Evolutionary conservation across 2,888 invertebrate genomes (phyloP).

Genomic region (Arrhopalites spinosus): DNA sequence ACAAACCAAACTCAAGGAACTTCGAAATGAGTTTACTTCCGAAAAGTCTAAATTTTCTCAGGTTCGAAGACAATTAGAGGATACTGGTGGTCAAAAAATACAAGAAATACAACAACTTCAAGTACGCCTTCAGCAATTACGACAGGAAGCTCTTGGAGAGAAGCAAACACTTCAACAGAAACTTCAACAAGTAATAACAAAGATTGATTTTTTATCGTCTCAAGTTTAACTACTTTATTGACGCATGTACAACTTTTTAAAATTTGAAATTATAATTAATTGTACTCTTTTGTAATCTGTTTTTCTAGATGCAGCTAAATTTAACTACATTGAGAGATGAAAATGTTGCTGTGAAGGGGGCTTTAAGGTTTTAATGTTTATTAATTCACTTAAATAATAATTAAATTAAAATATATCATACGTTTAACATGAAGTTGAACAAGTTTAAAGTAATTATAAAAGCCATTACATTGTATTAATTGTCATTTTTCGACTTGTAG

Average conservation of each 20-base stretch:
- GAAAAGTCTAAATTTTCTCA: constrained; percentile 68
- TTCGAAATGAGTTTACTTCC: constrained; percentile 71
- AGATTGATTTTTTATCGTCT: background rate
- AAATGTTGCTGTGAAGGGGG: constrained; percentile 43
- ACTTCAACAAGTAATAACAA: constrained; percentile 62
- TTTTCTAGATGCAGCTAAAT: constrained; percentile 36
- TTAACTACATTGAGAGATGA: constrained; percentile 43
- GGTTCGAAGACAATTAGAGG: constrained; percentile 66
- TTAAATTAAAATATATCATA: no score
- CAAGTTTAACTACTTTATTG: background rate
- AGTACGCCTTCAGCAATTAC: constrained; percentile 66
- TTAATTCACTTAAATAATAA: no score
- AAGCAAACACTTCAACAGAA: constrained; percentile 68
- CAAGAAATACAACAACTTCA: constrained; percentile 70
- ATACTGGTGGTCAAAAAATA: constrained; percentile 63
- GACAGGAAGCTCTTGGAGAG: constrained; percentile 65
- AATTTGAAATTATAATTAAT: background rate
- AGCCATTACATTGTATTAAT: no score
- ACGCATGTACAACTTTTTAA: no score
- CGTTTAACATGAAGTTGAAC: no score
- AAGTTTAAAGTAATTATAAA: no score
- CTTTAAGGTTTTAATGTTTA: no score
- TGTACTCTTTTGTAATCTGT: background rate
- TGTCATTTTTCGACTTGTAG: no score
- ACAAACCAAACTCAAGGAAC: constrained; percentile 77